Base-by-base conservation (phyloP, 2,797 vertebrate species). In the Sebastes paucispinis region DNA sequence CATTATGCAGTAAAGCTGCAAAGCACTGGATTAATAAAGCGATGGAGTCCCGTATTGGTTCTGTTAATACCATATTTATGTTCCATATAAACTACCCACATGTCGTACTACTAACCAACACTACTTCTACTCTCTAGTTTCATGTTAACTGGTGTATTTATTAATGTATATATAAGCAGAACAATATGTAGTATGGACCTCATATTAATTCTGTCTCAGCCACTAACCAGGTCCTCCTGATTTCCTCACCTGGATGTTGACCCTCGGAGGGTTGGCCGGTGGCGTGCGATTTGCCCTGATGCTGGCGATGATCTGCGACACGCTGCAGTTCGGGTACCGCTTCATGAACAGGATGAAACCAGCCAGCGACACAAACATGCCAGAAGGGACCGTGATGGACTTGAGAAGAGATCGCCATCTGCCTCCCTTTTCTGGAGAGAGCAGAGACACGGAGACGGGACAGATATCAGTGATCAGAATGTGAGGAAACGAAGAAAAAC, bases 321-420 rank as follows among this genome's bases (percentile, higher is more conserved):
- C 52, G 83, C 90, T 92, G 81, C 94, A 95, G 76, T 67, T 74
- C 1, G 92, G 94, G 82, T 94, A 95, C 57, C 92, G 88, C 79
- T 91, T 95, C 90, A 95, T 80, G 81, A 95, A 94, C 57, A 95
- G 79, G 66, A 95, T 83, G 69, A 95, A 88, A 70, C 93, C 91
- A 43, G 88, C 88, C 90, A 95, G 62, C 1, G 94, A 90, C 60
- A 93, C 82, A 69, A 96, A 92, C 93, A 94, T 88, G 36, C 94
- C 92, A 39, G 91, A 94, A 5, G 93, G 91, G 34, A 93, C 91
- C 3, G 87, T 91, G 80, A 95, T 88, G 2, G 92, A 94, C 76
- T 93, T 95, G 16, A 95, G 85, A 16, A 95, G 75, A 0, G 91
- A 74, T 88, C 91, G 90, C 94, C 93, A 94, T 69, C 55, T 89